Evolutionary conservation across 2,113 vertebrate genomes (phyloP).

Genomic region (Probosciger aterrimus): DNA sequence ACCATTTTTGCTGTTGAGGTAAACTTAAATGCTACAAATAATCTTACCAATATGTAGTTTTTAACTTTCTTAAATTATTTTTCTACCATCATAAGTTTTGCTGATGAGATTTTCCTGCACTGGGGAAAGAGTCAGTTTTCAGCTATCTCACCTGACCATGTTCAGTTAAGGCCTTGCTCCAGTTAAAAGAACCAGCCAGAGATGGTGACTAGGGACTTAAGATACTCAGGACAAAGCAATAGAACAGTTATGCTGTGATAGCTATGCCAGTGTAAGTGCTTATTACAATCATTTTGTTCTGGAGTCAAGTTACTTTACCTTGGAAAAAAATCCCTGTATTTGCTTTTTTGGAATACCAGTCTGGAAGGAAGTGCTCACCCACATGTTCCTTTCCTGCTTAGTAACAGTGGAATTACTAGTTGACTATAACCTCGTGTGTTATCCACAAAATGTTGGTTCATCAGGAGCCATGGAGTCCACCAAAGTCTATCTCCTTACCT

Average conservation of each 20-base stretch:
- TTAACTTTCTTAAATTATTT: not conserved
- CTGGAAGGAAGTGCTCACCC: not conserved
- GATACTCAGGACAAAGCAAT: not conserved
- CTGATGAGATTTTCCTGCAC: accelerated
- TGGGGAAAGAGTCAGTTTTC: not conserved
- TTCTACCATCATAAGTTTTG: not conserved
- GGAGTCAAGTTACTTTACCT: not conserved
- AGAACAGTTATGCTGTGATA: not conserved
- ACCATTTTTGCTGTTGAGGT: not conserved
- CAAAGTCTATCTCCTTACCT: not conserved
- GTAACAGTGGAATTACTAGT: not conserved
- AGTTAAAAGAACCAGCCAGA: not conserved
- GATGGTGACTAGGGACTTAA: not conserved
- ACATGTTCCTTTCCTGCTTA: not conserved
- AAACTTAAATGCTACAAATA: not conserved
- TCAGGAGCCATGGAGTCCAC: not conserved
- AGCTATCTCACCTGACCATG: not conserved
- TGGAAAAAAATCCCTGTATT: not conserved
- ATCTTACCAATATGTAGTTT: not conserved
- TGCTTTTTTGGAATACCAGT: not conserved
- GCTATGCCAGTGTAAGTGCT: not conserved
- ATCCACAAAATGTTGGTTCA: not conserved
- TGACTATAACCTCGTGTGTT: not conserved
- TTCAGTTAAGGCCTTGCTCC: not conserved
- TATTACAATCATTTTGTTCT: not conserved